Evolutionary conservation across 2,797 vertebrate genomes (phyloP), one percentile per base, ranked within the genome.

Genomic region (Helostoma temminkii): DNA sequence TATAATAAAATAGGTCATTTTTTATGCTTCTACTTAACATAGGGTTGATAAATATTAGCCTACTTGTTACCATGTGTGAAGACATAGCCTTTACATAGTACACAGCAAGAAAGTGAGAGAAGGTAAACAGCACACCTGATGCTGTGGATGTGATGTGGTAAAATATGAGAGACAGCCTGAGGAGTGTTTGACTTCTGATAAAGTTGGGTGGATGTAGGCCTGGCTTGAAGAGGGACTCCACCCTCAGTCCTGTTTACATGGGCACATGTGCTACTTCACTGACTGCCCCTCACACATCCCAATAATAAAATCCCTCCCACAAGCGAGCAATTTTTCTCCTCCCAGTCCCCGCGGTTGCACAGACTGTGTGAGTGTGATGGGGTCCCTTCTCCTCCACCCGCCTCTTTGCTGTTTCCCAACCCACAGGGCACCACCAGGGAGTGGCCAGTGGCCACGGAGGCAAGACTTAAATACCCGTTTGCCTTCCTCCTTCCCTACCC

Each of bases 371-470:
- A 30, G 16, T 63, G 68, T 55, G 75, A 60, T 49, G 66, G 67
- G 63, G 74, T 49, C 46, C 50, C 60, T 5, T 63, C 62, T 57
- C 73, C 76, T 82, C 89, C 88, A 78, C 68, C 83, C 85, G 82
- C 89, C 89, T 87, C 83, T 75, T 43, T 6, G 41, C 66, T 45
- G 54, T 87, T 80, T 82, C 70, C 89, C 84, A 76, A 71, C 86
- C 88, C 87, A 85, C 85, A 70, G 62, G 74, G 76, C 81, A 71
- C 87, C 80, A 80, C 76, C 68, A 91, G 91, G 92, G 92, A 92
- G 93, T 91, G 92, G 91, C 90, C 90, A 90, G 76, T 7, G 67
- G 86, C 86, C 88, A 89, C 89, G 90, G 89, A 90, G 90, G 89
- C 89, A 87, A 90, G 81, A 88, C 90, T 88, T 76, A 71, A 77